Evolutionary conservation across 2,797 vertebrate species (phyloP).

Genomic region (Neostethus bicornis): DNA sequence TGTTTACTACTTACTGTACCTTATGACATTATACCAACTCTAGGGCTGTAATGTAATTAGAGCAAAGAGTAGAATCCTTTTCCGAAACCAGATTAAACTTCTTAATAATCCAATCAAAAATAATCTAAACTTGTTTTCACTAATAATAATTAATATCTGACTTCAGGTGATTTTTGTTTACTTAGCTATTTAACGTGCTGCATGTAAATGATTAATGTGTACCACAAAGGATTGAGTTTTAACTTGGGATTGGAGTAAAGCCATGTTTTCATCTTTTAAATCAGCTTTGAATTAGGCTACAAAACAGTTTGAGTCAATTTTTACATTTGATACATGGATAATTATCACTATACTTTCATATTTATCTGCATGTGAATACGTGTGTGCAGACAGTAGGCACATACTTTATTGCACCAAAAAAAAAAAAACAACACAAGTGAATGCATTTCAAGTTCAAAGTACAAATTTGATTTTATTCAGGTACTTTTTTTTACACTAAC

Average conservation of each 20-base stretch:
- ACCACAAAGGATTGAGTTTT: neutral
- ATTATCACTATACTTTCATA: too few species aligned
- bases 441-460: conserved; percentile 45
- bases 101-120: too few species aligned
- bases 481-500: neutral
- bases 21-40: too few species aligned
- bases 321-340: neutral
- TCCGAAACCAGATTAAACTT: too few species aligned
- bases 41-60: too few species aligned
- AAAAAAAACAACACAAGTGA: neutral
- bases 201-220: conserved; percentile 8
- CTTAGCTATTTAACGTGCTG: neutral
- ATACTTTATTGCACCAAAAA: conserved; percentile 7
- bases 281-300: neutral
- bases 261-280: neutral
- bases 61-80: too few species aligned
- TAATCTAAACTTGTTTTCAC: too few species aligned
- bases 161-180: too few species aligned
- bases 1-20: too few species aligned
- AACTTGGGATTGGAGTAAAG: neutral
- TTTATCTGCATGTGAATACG: neutral
- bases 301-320: neutral
- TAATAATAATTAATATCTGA: too few species aligned
- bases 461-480: conserved; percentile 17
- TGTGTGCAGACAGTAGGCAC: neutral